A percentile compares a stretch with the other conserved stretches of the same genome.
Evolutionary conservation across 2,113 vertebrate genomes (phyloP).

Genomic region (Cynoglossus semilaevis): DNA sequence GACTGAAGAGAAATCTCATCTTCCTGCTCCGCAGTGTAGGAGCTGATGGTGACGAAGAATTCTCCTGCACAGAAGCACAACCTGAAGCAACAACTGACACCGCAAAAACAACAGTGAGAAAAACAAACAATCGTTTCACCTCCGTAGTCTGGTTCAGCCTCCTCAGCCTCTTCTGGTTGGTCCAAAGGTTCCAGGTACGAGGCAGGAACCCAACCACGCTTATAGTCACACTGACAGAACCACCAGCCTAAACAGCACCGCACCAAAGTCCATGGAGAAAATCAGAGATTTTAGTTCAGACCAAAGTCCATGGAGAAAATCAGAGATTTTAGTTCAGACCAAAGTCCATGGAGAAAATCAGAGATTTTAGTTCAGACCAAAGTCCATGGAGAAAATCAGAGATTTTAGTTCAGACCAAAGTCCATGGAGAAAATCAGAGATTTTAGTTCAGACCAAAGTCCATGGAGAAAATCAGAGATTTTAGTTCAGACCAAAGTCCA

Average conservation of each 20-base stretch:
- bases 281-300: no score
- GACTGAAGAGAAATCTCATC: conserved; percentile 84
- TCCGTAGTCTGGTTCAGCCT: conserved; percentile 87
- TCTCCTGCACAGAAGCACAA: conserved; percentile 76
- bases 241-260: conserved; percentile 94
- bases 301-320: no score
- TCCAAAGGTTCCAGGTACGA: conserved; percentile 91
- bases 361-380: no score
- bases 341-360: no score
- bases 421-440: no score
- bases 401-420: no score
- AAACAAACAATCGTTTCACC: conserved; percentile 59
- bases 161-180: conserved; percentile 87
- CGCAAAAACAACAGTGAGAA: not conserved
- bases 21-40: conserved; percentile 77
- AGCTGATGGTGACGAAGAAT: conserved; percentile 68
- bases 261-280: no score
- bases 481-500: no score
- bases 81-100: not conserved
- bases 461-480: no score
- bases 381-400: no score
- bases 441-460: no score
- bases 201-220: conserved; percentile 88
- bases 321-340: no score
- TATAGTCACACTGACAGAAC: conserved; percentile 88